A percentile compares a stretch with the other conserved stretches of the same genome.
These are phyloP conservation scores for Drosophila sulfurigaster DNA, from an alignment of 1,140 invertebrate genomes.

Conservation along the genomic window DNA sequence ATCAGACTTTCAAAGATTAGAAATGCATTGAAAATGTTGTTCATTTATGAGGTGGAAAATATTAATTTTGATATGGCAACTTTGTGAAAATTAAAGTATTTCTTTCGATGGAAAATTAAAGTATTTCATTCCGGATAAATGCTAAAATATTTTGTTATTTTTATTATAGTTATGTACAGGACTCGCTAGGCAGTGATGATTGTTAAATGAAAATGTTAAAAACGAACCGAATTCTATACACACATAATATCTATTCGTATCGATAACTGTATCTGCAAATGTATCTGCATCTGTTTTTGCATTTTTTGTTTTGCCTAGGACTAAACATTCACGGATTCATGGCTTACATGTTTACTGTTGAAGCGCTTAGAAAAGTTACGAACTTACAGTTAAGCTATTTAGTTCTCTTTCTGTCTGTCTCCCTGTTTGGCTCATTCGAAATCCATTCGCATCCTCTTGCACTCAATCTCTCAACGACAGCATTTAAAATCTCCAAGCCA, in stretches of 20 bases:
- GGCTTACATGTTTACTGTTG: constrained; percentile 28
- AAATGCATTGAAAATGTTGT: background rate
- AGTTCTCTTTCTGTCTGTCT: constrained; percentile 48
- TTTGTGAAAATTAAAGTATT: background rate
- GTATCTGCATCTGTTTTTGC: background rate
- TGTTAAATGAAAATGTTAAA: constrained; percentile 9
- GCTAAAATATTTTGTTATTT: background rate
- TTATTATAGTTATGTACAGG: constrained; percentile 25
- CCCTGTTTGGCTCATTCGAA: constrained; percentile 48
- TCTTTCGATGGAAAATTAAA: background rate
- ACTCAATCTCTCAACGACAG: constrained; percentile 4
- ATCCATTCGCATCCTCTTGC: background rate
- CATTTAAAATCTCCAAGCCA: constrained; percentile 77
- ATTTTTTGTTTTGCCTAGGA: constrained; percentile 27
- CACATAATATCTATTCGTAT: constrained; percentile 35
- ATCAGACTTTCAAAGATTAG: constrained; percentile 8
- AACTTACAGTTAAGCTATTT: constrained; percentile 66
- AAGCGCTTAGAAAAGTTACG: constrained; percentile 76
- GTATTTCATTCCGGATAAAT: background rate
- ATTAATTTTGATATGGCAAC: background rate
- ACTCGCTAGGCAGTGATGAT: constrained; percentile 35
- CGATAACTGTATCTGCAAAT: background rate
- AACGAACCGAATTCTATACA: constrained; percentile 41
- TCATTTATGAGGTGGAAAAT: background rate
- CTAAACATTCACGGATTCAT: constrained; percentile 35